A percentile compares a stretch with the other conserved stretches of the same genome.
Evolutionary conservation across 2,113 vertebrate species (phyloP).

Genomic region (Ginglymostoma cirratum): DNA sequence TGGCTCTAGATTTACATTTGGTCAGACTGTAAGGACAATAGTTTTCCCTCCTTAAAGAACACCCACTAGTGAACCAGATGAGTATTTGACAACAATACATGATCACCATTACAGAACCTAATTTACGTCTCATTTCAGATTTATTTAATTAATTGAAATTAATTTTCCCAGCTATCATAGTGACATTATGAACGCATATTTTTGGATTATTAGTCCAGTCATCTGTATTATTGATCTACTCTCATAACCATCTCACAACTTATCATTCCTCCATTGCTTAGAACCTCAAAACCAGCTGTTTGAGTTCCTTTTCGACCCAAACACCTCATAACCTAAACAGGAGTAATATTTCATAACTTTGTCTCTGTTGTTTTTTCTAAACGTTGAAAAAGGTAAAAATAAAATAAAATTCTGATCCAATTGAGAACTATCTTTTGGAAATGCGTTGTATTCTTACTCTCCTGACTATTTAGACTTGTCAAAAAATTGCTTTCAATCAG

Average conservation of each 20-base stretch:
- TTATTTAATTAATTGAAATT: no score
- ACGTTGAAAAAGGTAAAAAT: neutral
- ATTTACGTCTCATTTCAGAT: no score
- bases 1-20: no score
- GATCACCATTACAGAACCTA: no score
- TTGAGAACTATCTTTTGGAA: neutral
- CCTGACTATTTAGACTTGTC: neutral
- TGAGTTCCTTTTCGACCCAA: neutral
- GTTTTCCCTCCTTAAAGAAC: no score
- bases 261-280: neutral
- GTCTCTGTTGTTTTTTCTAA: neutral
- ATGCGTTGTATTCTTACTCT: neutral
- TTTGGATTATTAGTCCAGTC: no score
- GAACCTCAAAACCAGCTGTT: no score
- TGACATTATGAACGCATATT: neutral
- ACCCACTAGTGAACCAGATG: no score
- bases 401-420: neutral
- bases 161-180: no score
- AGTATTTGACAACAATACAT: no score
- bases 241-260: neutral
- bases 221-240: neutral
- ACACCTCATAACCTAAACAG: neutral
- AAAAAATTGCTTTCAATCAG: slow-evolving; percentile 4
- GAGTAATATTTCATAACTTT: neutral
- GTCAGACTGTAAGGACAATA: no score